A percentile compares a stretch with the other conserved stretches of the same genome.
Conservation (phyloP, 1,140 invertebrate genomes). For the Heliconius himera region DNA sequence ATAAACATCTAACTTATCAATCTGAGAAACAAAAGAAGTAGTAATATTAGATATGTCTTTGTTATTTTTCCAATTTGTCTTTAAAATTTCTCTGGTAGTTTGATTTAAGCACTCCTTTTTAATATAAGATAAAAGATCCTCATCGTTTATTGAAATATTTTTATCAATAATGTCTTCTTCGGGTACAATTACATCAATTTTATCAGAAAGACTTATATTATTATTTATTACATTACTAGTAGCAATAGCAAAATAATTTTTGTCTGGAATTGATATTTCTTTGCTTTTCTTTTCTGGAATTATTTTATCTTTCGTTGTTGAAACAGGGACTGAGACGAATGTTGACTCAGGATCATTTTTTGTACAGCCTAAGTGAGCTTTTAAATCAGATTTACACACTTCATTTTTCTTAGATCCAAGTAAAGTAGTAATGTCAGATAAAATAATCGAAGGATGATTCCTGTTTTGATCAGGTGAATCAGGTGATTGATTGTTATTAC, state of each 20-base stretch:
- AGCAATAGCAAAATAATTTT: not conserved
- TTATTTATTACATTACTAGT: not conserved
- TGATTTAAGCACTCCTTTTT: not conserved
- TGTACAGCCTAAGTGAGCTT: not conserved
- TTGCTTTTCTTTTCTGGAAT: not conserved
- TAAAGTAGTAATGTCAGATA: not conserved
- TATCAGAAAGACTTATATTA: not conserved
- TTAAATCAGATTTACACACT: not conserved
- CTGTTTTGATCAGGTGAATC: not conserved
- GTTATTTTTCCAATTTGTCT: not conserved
- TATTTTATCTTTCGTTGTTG: not conserved
- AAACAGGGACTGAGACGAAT: not conserved
- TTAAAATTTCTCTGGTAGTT: not conserved
- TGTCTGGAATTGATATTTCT: not conserved
- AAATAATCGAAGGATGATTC: not conserved
- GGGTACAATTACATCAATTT: conserved; percentile 15
- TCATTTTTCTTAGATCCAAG: not conserved
- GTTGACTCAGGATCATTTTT: not conserved
- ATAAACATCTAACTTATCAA: not conserved
- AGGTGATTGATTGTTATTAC: not conserved
- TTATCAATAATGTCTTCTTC: not conserved
- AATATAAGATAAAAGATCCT: not conserved
- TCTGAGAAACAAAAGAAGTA: not conserved
- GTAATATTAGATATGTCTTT: not conserved
- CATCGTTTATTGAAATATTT: conserved; percentile 13